These are phyloP conservation scores for Phoxinus dragarum DNA, from an alignment of 2,797 vertebrate genomes.

Conservation along the genomic window DNA sequence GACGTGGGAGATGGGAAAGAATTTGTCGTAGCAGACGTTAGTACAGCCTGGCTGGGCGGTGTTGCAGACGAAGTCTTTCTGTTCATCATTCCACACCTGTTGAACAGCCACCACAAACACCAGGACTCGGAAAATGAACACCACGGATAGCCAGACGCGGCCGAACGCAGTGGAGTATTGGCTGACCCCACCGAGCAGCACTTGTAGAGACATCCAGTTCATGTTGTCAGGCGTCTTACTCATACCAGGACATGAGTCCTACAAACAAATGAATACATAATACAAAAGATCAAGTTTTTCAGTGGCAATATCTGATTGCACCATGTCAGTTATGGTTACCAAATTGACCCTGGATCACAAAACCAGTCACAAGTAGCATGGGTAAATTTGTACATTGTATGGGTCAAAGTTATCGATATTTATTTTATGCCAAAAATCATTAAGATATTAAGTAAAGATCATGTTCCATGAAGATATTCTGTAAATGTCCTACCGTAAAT, in stretches of 20 bases:
- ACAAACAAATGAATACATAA: background rate
- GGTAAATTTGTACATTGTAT: too few relatives aligned
- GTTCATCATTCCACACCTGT: constrained; percentile 88
- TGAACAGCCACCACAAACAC: constrained; percentile 90
- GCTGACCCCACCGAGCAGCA: constrained; percentile 86
- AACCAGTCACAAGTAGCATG: too few relatives aligned
- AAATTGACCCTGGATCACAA: too few relatives aligned
- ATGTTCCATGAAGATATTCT: too few relatives aligned
- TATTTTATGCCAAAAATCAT: too few relatives aligned
- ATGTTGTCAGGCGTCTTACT: constrained; percentile 68
- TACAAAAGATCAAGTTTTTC: background rate
- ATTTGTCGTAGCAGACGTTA: constrained; percentile 87
- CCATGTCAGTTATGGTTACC: background rate
- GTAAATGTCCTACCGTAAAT: too few relatives aligned
- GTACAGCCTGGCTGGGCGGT: constrained; percentile 88
- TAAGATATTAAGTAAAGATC: too few relatives aligned
- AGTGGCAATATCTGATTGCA: background rate
- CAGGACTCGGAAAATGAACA: constrained; percentile 91
- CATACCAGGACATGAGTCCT: background rate
- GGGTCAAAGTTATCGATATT: too few relatives aligned
- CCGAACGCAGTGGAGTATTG: constrained; percentile 92
- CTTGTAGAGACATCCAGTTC: constrained; percentile 87
- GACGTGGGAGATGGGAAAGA: constrained; percentile 87
- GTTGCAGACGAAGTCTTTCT: constrained; percentile 91
- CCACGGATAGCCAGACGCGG: constrained; percentile 90